Evolutionary conservation across 37 sponge, comb jelly and placozoan species (phyloP), one percentile per base, ranked within the genome.

Genomic region (Dysidea cf. avara): DNA sequence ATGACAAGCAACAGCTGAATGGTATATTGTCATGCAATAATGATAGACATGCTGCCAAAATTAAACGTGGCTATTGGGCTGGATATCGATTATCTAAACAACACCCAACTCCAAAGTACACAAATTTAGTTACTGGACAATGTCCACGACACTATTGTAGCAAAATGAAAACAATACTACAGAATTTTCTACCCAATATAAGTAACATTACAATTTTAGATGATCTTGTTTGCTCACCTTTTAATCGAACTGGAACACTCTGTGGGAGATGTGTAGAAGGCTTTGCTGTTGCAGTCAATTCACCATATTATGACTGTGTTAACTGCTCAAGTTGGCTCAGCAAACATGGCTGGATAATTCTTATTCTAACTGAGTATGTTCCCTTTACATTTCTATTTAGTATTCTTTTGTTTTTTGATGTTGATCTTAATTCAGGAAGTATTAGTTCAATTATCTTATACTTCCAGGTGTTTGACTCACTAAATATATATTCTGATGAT

Each of bases 341-440:
- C n/a, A n/a, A 52, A 7, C 39, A 53, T 25, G 54, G 65, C 60
- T 79, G 80, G 81, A 21, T 76, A 1, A 61, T 83, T 21, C 84
- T 76, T 39, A 25, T 89, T 0, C 2, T 78, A 51, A 69, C 80
- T 24, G 81, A 75, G 34, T 64, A 63, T 51, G 9, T 76, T 20
- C 90, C 90, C 22, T 46, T 75, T 20, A 89, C 85, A 7, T 3
- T 83, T 0, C 55, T 89, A 26, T 69, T 71, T 61, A 20, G 78
- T 26, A 21, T 78, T 26, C 30, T 89, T 64, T 39, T 89, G 3
- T 17, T 83, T 1, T 75, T 89, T 39, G 62, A 74, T 25, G 46
- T 89, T 36, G 80, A 64, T 48, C 55, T 55, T 1, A 61, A 69
- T 2, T 53, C 69, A 25, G 68, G 79, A 39, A 54, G 59, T 17